These are phyloP conservation scores for Drosophila dunni DNA, from an alignment of 1,140 invertebrate genomes.

Conservation along the genomic window DNA sequence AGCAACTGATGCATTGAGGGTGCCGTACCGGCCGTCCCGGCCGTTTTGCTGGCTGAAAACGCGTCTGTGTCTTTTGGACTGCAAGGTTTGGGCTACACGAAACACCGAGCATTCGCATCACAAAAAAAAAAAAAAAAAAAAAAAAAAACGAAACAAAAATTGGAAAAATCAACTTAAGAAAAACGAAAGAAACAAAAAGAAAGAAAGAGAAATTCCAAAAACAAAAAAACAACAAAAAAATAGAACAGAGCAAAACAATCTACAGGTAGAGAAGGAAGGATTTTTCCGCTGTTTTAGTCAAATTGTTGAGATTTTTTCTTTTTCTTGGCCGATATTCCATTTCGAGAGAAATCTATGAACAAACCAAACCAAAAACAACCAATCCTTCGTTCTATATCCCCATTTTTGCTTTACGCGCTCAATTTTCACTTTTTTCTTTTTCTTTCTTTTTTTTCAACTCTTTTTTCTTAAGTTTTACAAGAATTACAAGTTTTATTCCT, in stretches of 20 bases:
- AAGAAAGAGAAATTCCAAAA: conserved; percentile 50
- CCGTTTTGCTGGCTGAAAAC: conserved; percentile 54
- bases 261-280: conserved; percentile 82
- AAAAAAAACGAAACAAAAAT: conserved; percentile 52
- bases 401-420: conserved; percentile 46
- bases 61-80: conserved; percentile 65
- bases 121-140: conserved; percentile 57
- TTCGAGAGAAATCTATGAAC: conserved; percentile 51
- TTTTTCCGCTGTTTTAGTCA: conserved; percentile 52
- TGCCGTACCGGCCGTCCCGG: conserved; percentile 16
- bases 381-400: conserved; percentile 76
- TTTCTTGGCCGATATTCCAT: conserved; percentile 82
- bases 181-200: conserved; percentile 50
- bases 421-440: no score
- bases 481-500: conserved; percentile 38
- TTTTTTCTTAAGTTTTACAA: conserved; percentile 58
- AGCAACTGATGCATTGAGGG: conserved; percentile 68
- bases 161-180: conserved; percentile 60
- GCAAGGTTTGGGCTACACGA: conserved; percentile 37
- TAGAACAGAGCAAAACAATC: conserved; percentile 64
- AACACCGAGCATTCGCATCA: conserved; percentile 31
- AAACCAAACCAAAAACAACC: conserved; percentile 54
- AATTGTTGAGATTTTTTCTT: conserved; percentile 85
- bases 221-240: conserved; percentile 64
- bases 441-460: conserved; percentile 26